Evolutionary conservation across 1,140 invertebrate species (phyloP), one percentile per base, ranked within the genome.

Genomic region (Bombus pyrosoma): DNA sequence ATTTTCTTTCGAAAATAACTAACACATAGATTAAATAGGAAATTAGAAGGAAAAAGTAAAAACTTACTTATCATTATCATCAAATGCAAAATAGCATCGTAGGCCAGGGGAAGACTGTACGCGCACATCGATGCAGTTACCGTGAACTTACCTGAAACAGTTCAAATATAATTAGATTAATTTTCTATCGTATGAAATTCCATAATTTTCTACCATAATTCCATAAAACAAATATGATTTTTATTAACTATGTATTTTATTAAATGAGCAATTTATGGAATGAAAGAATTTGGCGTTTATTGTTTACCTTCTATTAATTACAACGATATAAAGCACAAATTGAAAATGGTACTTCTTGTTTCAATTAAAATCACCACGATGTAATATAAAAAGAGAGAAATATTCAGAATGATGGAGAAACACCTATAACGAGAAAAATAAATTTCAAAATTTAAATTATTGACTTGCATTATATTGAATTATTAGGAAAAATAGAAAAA

Each of bases 91-190:
- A n/a, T n/a, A n/a, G 69, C 4, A 41, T n/a, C 25, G 18, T 10
- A n/a, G 25, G 0, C 12, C 28, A 28, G 25, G 22, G 1, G 5
- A n/a, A 28, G 2, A 37, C 10, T 37, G 73, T n/a, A 75, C 13
- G 72, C 9, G 47, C 22, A 53, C 18, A 22, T 53, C 8, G 59
- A 62, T 25, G 25, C 25, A 12, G n/a, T 75, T 15, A 37, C 8
- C 3, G n/a, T 75, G 82, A 84, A 89, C 93, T 93, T 93, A 94
- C 93, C 93, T 93, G 93, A 94, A 95, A 94, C 93, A 93, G 93
- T 89, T 91, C 86, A 28, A 93, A 92, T 93, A 93, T 92, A 94
- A 94, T 93, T 92, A 86, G 90, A 89, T 94, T 94, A 91, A 80
- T 80, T 87, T 88, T 85, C 69, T 83, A 76, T 57, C 47, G 9